These are phyloP conservation scores for Streblospio benedicti DNA, from an alignment of 1,140 invertebrate species.

Conservation along the genomic window DNA sequence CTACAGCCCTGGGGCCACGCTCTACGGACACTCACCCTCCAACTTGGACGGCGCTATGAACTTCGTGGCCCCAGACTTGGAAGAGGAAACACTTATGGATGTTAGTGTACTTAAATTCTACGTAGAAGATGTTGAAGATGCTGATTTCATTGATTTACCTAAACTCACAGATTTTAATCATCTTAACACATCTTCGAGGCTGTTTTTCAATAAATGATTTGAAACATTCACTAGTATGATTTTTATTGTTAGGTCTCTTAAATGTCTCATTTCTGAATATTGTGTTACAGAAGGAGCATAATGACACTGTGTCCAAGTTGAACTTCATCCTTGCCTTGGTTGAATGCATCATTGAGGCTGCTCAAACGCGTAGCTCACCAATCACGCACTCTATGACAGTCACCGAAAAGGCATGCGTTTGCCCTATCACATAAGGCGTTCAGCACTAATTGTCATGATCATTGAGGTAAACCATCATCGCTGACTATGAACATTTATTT, in stretches of 20 bases:
- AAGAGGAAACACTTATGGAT: constrained; percentile 89
- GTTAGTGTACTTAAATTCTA: constrained; percentile 44
- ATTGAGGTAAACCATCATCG: not conserved
- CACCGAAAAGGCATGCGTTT: constrained; percentile 22
- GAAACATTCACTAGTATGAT: not conserved
- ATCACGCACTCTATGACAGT: constrained; percentile 33
- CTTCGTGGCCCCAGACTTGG: constrained; percentile 81
- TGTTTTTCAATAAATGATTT: not conserved
- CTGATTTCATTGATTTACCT: too few species aligned
- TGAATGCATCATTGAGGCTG: constrained; percentile 81
- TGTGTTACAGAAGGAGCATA: constrained; percentile 67
- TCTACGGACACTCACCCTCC: constrained; percentile 49
- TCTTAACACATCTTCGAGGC: too few species aligned
- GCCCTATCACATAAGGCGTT: not conserved
- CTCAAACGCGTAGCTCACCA: constrained; percentile 65
- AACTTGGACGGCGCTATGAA: constrained; percentile 57
- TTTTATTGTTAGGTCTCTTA: not conserved
- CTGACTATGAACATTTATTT: not conserved
- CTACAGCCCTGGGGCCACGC: too few species aligned
- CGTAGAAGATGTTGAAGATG: too few species aligned
- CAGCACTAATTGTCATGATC: not conserved
- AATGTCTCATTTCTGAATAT: constrained; percentile 5
- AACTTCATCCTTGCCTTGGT: constrained; percentile 85
- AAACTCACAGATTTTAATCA: too few species aligned
- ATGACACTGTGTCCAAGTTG: constrained; percentile 84